Evolutionary conservation across 2,113 vertebrate species (phyloP), one percentile per base, ranked within the genome.

Genomic region (Notothenia rossii): DNA sequence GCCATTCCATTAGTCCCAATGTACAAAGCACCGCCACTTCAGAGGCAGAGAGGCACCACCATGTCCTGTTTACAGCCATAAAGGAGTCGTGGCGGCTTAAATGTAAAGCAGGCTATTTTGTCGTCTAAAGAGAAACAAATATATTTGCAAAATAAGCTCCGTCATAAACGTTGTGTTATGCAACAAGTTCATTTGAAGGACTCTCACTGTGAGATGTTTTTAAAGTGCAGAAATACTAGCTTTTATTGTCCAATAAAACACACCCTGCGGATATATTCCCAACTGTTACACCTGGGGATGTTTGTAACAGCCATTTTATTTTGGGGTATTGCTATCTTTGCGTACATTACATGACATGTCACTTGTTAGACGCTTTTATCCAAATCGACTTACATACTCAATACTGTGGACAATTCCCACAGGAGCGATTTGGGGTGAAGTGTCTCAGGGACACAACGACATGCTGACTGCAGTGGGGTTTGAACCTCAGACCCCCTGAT

Each of bases 1-100:
- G 79, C 80, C 64, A n/a, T n/a, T n/a, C n/a, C n/a, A n/a, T n/a
- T n/a, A 87, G 81, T 90, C 64, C 64, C 72, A 81, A 81, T 69
- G 73, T 69, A 76, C 63, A 75, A 83, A 67, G 68, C 82, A 54
- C 80, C 79, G 75, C 72, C 78, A 74, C 61, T 85, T 50, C 65
- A n/a, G n/a, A n/a, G n/a, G n/a, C n/a, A n/a, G n/a, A 69, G 25
- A 48, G 22, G 70, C 33, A 46, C 63, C 76, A 60, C 72, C 85
- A 40, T n/a, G 45, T 61, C 25, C 46, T 22, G 43, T 50, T 72
- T 64, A 20, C 61, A 77, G 14, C 18, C 50, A 12, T 74, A 0
- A 81, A 67, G 55, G 13, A 46, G 33, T 64, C 58, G 1, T n/a
- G 2, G 20, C 18, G 54, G 29, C 1, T 25, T 2, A 50, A 53